Conservation (phyloP, 2,113 vertebrate species). For the Solea senegalensis region DNA sequence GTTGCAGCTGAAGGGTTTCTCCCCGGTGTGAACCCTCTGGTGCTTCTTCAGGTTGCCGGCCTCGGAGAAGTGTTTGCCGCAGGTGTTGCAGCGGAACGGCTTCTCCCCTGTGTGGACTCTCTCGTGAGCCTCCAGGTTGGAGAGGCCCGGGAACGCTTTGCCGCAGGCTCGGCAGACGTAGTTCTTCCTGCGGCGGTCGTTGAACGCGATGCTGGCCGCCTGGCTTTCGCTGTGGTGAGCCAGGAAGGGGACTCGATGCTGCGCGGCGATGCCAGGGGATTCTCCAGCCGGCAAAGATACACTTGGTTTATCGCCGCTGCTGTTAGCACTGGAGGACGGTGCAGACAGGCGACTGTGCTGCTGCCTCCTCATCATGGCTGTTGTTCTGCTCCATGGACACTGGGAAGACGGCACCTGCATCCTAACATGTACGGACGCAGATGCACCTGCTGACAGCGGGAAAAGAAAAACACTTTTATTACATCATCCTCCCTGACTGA, state of each 20-base stretch:
- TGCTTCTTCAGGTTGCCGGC: slow-evolving; percentile 81
- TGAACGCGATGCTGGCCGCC: accelerated
- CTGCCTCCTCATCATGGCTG: slow-evolving; percentile 28
- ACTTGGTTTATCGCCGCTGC: not conserved
- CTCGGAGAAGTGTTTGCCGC: slow-evolving; percentile 78
- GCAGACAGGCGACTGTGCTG: slow-evolving; percentile 1
- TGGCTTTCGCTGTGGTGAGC: not conserved
- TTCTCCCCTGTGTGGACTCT: slow-evolving; percentile 80
- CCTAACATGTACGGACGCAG: slow-evolving; percentile 5
- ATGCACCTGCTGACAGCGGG: slow-evolving; percentile 21
- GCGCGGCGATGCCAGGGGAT: not conserved
- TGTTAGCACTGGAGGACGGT: not conserved
- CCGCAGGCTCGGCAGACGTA: slow-evolving; percentile 74
- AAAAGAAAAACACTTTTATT: slow-evolving; percentile 4
- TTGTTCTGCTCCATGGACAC: slow-evolving; percentile 47
- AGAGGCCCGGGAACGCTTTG: slow-evolving; percentile 73
- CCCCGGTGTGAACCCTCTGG: slow-evolving; percentile 79
- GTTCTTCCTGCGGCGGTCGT: slow-evolving; percentile 53
- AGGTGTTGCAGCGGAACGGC: slow-evolving; percentile 73
- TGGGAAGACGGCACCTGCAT: slow-evolving; percentile 30
- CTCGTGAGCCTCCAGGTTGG: slow-evolving; percentile 76
- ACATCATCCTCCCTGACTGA: not conserved
- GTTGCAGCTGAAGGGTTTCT: slow-evolving; percentile 76
- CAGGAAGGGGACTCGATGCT: slow-evolving; percentile 10
- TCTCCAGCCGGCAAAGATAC: not conserved